These are phyloP conservation scores for Zosterops japonicus DNA, from an alignment of 2,113 vertebrate species.

Conservation along the genomic window DNA sequence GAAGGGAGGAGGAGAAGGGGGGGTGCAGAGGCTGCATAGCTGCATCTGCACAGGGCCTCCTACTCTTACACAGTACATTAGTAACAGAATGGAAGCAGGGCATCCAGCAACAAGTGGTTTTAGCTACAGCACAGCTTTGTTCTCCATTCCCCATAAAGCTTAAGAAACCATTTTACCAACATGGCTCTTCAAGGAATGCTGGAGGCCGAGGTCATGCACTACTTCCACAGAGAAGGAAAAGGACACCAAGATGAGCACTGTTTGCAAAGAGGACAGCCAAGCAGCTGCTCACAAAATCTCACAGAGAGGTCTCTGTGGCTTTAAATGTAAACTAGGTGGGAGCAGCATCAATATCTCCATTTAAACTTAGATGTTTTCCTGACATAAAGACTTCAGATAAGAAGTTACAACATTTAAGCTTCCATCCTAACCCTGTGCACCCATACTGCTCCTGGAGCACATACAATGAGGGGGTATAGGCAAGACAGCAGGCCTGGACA, in stretches of 20 bases:
- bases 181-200: not conserved
- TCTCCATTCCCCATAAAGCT: not conserved
- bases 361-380: not conserved
- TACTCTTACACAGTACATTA: accelerated
- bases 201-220: not conserved
- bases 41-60: not conserved
- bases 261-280: not conserved
- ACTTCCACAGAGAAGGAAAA: not conserved
- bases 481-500: not conserved
- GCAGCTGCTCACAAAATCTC: not conserved
- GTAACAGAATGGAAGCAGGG: not conserved
- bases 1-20: not conserved
- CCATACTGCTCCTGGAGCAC: not conserved
- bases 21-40: accelerated
- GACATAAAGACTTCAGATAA: not conserved
- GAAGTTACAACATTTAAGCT: accelerated
- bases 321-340: not conserved
- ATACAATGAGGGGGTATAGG: accelerated
- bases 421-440: not conserved
- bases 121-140: not conserved
- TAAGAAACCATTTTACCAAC: not conserved
- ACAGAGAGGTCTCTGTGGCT: not conserved
- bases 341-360: not conserved
- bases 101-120: not conserved
- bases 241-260: not conserved